Percentiles rank a stretch among this genome's conserved stretches.
Conservation (phyloP, 1,140 invertebrate genomes). For the Anadara kagoshimensis region DNA sequence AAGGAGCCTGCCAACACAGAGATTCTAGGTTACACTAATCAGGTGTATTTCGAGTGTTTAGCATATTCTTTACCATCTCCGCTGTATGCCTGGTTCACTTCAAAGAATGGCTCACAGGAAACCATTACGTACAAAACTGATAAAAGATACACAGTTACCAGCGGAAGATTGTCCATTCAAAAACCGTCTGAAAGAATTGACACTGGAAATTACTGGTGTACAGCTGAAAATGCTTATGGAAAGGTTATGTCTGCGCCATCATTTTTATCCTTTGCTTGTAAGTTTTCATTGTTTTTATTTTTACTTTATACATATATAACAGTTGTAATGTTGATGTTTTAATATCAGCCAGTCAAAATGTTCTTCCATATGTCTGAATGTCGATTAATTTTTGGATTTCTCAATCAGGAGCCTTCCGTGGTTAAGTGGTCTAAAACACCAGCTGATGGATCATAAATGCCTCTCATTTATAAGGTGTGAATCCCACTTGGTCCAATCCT, state of each 20-base stretch:
- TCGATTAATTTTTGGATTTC: too few relatives aligned
- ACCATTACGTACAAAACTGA: not conserved
- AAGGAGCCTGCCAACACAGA: slow-evolving; percentile 44
- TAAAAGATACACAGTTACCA: slow-evolving; percentile 39
- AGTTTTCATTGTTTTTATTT: slow-evolving; percentile 1
- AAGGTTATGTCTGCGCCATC: slow-evolving; percentile 37
- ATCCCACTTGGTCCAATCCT: too few relatives aligned
- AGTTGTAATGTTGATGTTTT: too few relatives aligned
- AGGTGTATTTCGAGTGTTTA: slow-evolving; percentile 47
- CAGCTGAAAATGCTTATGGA: slow-evolving; percentile 49
- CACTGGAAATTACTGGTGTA: slow-evolving; percentile 47
- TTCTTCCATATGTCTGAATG: too few relatives aligned
- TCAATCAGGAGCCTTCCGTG: too few relatives aligned
- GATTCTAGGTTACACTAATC: slow-evolving; percentile 25
- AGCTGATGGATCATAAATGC: too few relatives aligned
- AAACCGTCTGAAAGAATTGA: slow-evolving; percentile 34
- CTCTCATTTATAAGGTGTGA: too few relatives aligned
- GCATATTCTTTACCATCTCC: slow-evolving; percentile 44
- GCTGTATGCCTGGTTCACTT: slow-evolving; percentile 46
- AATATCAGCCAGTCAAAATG: too few relatives aligned
- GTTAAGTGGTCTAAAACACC: too few relatives aligned
- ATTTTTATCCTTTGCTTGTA: slow-evolving; percentile 51
- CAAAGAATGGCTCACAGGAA: not conserved
- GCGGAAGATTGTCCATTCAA: slow-evolving; percentile 47
- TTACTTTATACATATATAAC: too few relatives aligned